Evolutionary conservation across 2,888 invertebrate genomes (phyloP).

Genomic region (Ennomos fuscantarius): DNA sequence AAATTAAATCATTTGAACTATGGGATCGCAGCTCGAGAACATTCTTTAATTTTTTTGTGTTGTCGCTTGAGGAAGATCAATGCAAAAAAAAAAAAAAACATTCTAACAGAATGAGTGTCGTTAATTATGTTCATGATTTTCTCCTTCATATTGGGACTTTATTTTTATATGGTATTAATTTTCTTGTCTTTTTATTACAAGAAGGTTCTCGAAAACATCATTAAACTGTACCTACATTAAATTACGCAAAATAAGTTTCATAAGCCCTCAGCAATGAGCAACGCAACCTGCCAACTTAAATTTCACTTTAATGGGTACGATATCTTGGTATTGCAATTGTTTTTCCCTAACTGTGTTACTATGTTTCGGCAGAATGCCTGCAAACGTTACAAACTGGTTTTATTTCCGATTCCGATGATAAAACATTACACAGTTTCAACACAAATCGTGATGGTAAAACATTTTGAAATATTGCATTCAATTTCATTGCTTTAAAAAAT

Average conservation of each 20-base stretch:
- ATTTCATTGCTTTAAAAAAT: slow-evolving; percentile 15
- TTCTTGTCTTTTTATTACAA: slow-evolving; percentile 23
- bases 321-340: slow-evolving; percentile 47
- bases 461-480: slow-evolving; percentile 25
- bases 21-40: slow-evolving; percentile 13
- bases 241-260: slow-evolving; percentile 46
- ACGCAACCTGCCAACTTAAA: slow-evolving; percentile 48
- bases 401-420: slow-evolving; percentile 21
- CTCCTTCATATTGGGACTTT: neutral
- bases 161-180: neutral
- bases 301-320: slow-evolving; percentile 54
- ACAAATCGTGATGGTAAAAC: slow-evolving; percentile 25
- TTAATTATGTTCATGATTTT: neutral
- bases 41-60: slow-evolving; percentile 18
- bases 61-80: neutral
- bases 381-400: slow-evolving; percentile 21
- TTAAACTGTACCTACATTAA: slow-evolving; percentile 39
- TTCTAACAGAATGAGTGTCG: slow-evolving; percentile 2
- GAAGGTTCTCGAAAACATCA: slow-evolving; percentile 44
- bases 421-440: slow-evolving; percentile 18
- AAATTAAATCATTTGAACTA: slow-evolving; percentile 23
- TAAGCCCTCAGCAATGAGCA: slow-evolving; percentile 44
- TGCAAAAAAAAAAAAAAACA: neutral
- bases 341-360: slow-evolving; percentile 14
- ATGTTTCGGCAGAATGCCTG: slow-evolving; percentile 23